Base-by-base conservation (phyloP, 2,797 vertebrate genomes). In the Paguma larvata region DNA sequence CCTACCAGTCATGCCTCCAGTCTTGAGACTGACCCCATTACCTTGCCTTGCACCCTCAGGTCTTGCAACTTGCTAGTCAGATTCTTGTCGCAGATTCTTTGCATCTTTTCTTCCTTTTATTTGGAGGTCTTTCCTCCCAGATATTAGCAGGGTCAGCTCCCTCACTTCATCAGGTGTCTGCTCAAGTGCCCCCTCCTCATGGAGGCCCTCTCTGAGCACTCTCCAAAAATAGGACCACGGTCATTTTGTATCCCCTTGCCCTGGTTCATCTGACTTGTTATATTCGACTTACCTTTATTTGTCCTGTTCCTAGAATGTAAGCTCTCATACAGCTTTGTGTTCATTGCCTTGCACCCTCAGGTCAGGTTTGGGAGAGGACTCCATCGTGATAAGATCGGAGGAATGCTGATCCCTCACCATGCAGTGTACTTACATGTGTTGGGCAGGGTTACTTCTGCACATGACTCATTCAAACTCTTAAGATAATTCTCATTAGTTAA, bases 391-490 rank as follows among this genome's bases (percentile, higher is more conserved):
- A 27, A 82, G 73, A 41, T 94, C 59, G 30, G 32, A 41, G 18
- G 67, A 87, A 13, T 46, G 3, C 6, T 75, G 7, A 21, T 18
- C 32, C 32, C 41, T 77, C 13, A 18, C 18, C 10, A 0, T 15
- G 21, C 7, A 0, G 0, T 7, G 0, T 34, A 18, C 44, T 30
- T 21, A 8, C 15, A 34, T 34, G 46, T 73, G 1, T 44, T 79
- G 48, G 34, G 11, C 32, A 21, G 10, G 12, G 6, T 23, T 32
- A 72, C 68, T 80, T 96, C 79, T 89, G 19, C 75, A 27, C 62
- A 23, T 82, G 84, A 89, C 48, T 94, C 82, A 79, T 67, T 92
- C 46, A 23, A 80, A 2, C 48, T 68, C 53, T 48, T n/a, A 80
- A 85, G 68, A 56, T 53, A 32, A 51, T n/a, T 85, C 23, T 53